Percentiles rank a stretch among this genome's conserved stretches.
phyloP scores from a whole-genome alignment of 2,797 vertebrate species.

The Amphiprion clarkii region DNA sequence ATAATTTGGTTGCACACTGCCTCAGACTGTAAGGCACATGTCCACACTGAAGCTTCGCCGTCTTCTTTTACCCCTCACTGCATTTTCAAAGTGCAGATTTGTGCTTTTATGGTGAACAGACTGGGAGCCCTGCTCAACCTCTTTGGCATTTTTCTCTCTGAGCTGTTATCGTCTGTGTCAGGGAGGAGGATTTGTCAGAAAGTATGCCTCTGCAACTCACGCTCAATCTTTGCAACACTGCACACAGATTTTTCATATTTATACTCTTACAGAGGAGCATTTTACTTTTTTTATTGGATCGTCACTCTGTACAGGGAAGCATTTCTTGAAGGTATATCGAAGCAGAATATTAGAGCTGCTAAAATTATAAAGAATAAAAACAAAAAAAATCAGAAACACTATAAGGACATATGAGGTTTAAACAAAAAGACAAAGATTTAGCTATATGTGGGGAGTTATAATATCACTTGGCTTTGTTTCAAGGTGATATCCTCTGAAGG shows the following conservation, averaged over 20 bases:
- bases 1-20: neutral
- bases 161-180: conserved; percentile 51
- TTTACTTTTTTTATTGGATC: neutral
- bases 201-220: conserved; percentile 17
- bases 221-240: neutral
- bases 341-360: neutral
- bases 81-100: conserved; percentile 42
- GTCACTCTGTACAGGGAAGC: neutral
- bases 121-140: conserved; percentile 38
- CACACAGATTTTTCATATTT: conserved; percentile 11
- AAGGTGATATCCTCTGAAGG: neutral
- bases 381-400: neutral
- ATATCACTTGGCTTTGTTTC: neutral
- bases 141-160: conserved; percentile 61
- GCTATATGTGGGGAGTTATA: neutral
- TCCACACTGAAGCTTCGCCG: conserved; percentile 17
- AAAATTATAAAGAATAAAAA: neutral
- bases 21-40: conserved; percentile 17
- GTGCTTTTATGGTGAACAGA: conserved; percentile 64
- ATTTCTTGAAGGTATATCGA: neutral
- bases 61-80: conserved; percentile 4
- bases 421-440: neutral
- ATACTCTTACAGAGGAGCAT: neutral
- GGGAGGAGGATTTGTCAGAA: conserved; percentile 30
- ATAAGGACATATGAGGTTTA: neutral